Evolutionary conservation across 2,113 vertebrate species (phyloP).

Genomic region (Campylorhamphus procurvoides): DNA sequence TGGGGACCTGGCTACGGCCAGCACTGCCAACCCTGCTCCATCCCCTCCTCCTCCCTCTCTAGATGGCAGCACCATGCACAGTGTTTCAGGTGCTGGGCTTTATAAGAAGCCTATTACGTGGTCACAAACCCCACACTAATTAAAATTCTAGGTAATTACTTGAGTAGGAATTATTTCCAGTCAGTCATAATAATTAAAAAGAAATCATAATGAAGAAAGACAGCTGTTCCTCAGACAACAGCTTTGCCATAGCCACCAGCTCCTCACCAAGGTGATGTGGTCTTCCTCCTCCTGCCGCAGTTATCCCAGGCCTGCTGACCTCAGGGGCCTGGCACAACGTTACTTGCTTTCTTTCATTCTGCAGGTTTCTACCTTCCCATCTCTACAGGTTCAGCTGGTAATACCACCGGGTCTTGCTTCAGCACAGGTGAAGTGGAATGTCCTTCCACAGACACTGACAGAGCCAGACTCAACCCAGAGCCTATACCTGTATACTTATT

Average conservation of each 20-base stretch:
- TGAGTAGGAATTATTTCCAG: neutral
- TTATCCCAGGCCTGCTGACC: neutral
- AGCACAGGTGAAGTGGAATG: neutral
- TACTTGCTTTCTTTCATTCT: neutral
- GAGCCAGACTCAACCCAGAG: neutral
- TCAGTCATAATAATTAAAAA: neutral
- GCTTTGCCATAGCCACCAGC: neutral
- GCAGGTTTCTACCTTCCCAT: neutral
- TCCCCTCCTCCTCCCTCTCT: neutral
- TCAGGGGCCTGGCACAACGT: neutral
- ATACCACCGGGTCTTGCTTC: neutral
- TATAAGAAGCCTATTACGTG: neutral
- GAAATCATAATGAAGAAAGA: neutral
- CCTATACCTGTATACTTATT: neutral
- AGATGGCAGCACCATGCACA: accelerated
- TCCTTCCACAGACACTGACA: neutral
- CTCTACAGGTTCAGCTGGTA: neutral
- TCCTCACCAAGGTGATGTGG: neutral
- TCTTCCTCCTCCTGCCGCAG: neutral
- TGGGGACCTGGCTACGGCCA: neutral
- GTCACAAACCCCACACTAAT: neutral
- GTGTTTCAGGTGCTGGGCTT: neutral
- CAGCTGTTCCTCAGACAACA: neutral
- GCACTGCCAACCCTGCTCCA: neutral
- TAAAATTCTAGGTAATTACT: neutral